These are phyloP conservation scores for Teleiodes luculella DNA, from an alignment of 2,888 invertebrate species.

Conservation along the genomic window DNA sequence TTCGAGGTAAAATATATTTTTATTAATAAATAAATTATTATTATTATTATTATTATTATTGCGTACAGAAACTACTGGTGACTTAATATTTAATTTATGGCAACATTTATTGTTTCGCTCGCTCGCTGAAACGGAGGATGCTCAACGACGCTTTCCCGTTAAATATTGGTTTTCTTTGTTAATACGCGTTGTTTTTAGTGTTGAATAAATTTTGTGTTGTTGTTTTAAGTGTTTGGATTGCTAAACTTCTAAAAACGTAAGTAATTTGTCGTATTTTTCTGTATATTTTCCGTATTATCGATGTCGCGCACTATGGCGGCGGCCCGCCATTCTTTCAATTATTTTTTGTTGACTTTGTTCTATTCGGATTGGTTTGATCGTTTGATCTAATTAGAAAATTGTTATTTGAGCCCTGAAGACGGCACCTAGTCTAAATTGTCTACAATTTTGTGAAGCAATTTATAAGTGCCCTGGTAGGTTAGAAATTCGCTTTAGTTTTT, in stretches of 20 bases:
- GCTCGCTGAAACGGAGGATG: conserved; percentile 45
- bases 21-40: too few relatives aligned
- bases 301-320: conserved; percentile 55
- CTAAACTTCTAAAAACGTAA: conserved; percentile 37
- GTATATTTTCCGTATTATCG: conserved; percentile 20
- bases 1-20: too few relatives aligned
- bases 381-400: conserved; percentile 3
- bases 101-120: conserved; percentile 38
- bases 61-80: too few relatives aligned
- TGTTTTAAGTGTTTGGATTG: conserved; percentile 38
- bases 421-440: neutral
- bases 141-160: conserved; percentile 48
- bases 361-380: neutral
- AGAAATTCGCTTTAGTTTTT: neutral
- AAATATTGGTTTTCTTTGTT: conserved; percentile 43
- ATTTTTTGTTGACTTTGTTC: conserved; percentile 35
- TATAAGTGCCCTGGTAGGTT: too few relatives aligned
- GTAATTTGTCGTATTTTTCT: conserved; percentile 35
- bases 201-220: conserved; percentile 39
- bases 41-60: too few relatives aligned
- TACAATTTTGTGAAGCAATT: too few relatives aligned
- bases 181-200: conserved; percentile 34
- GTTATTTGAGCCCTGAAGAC: neutral
- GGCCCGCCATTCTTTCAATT: conserved; percentile 65
- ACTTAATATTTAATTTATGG: conserved; percentile 24